Evolutionary conservation across 2,797 vertebrate species (phyloP), one percentile per base, ranked within the genome.

Genomic region (Gobio occitaniae): DNA sequence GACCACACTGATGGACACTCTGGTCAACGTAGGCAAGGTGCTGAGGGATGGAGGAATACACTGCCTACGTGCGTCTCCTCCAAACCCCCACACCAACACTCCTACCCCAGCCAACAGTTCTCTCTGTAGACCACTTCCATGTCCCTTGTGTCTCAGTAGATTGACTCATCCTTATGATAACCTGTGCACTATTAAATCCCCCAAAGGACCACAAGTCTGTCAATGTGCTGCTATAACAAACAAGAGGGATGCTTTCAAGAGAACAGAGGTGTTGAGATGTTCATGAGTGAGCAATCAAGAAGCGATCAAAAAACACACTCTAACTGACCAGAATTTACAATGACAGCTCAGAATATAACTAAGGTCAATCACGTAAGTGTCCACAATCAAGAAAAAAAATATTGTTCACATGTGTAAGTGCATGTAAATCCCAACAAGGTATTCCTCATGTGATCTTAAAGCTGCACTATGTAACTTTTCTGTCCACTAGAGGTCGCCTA

Each of bases 1-100:
- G 95, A 95, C 93, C 91, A 86, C 50, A 61, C 90, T 95, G 95
- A 96, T 95, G 95, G 95, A 95, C 95, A 94, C 92, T 93, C 89
- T 88, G 92, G 94, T 95, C 93, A 94, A 93, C 91, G 91, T 92
- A 92, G 91, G 92, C 91, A 91, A 92, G 91, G 92, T 88, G 92
- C 92, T 90, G 76, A 90, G 94, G 94, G 95, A 95, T 92, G 81
- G 69, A 76, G 78, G 82, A 88, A 87, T 15, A 77, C 74, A 83
- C 69, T 84, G 65, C 21, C 72, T 61, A 47, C 29, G 54, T 80
- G 56, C 66, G 68, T 76, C 84, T 87, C 85, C 88, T 75, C 79
- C 78, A 77, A 85, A 75, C 76, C n/a, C 44, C 63, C 47, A 80
- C 47, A 44, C 38, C 69, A 54, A 50, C 83, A 83, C 29, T 79